A percentile compares a stretch with the other conserved stretches of the same genome.
Conservation (phyloP, 2,797 vertebrate species). For the Gadopsis bispinosus region DNA sequence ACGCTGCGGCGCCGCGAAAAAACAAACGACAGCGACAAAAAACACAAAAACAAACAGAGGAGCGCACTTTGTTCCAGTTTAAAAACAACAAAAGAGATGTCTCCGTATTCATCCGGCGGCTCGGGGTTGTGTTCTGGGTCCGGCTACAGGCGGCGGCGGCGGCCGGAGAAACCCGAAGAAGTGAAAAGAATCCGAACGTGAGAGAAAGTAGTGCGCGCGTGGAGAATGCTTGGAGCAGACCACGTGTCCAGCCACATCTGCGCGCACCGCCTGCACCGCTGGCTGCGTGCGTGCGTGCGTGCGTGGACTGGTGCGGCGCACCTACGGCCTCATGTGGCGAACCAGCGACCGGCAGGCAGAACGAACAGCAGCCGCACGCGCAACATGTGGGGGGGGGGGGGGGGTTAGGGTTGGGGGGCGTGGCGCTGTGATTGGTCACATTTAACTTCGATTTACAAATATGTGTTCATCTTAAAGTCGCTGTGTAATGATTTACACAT, state of each 20-base stretch:
- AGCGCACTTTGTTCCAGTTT: too few relatives aligned
- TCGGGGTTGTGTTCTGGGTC: constrained; percentile 54
- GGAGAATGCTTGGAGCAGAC: constrained; percentile 73
- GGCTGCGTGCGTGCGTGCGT: background rate
- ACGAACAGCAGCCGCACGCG: background rate
- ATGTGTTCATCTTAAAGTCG: background rate
- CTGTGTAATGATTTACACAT: background rate
- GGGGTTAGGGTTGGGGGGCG: background rate
- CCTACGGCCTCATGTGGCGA: too few relatives aligned
- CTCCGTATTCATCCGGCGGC: constrained; percentile 15
- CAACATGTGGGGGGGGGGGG: background rate
- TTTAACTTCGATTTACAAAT: background rate
- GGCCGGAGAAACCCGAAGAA: constrained; percentile 59
- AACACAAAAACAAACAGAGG: too few relatives aligned
- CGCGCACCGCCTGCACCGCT: constrained; percentile 53
- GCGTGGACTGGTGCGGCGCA: background rate
- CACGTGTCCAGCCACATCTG: constrained; percentile 85
- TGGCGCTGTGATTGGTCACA: background rate
- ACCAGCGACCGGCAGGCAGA: background rate
- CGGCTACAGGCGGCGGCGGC: constrained; percentile 58
- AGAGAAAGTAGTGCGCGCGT: constrained; percentile 77
- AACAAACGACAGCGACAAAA: too few relatives aligned
- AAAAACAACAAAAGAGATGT: too few relatives aligned
- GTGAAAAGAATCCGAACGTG: constrained; percentile 64
- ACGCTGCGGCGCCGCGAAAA: constrained; percentile 2